Evolutionary conservation across 1,140 invertebrate genomes (phyloP), one percentile per base, ranked within the genome.

Genomic region (Drosophila mauritiana): DNA sequence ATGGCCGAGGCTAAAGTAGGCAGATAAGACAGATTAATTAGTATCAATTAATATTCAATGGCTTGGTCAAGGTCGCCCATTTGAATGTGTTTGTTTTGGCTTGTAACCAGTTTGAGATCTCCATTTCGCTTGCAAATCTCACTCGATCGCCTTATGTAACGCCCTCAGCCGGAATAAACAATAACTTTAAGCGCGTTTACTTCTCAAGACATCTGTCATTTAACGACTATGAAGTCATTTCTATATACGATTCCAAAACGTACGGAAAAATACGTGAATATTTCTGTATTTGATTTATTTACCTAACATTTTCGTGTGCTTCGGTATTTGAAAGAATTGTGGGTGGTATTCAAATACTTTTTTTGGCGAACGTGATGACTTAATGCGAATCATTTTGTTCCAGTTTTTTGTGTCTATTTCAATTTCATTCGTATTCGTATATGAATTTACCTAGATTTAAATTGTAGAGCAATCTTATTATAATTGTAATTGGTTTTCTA

Each of bases 1-100:
- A 92, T 92, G 39, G 91, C 91, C 53, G 70, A 58, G 3, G 82
- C 91, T 92, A 11, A n/a, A n/a, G 39, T 11, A 10, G 39, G 51
- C 6, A 62, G 12, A 31, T 31, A 8, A 31, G 8, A 8, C 2
- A 56, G 6, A 55, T 31, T 22, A 2, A 40, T 43, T 39, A 37
- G 13, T 37, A 37, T 62, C n/a, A 48, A 43, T 42, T 46, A 17
- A 42, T 27, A 51, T 42, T 36, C 34, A 31, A 39, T 39, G 42
- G 31, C 43, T 70, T 54, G 12, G 34, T 3, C 64, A 69, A 70
- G 67, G 67, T 69, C 42, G 17, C 7, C 22, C 34, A 40, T 69
- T 56, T 70, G 34, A 45, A 69, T 70, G 69, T 20, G 46, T 37
- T 48, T 37, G 40, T 42, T 37, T 48, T 37, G 40, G 53, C 22